These are phyloP conservation scores for Mythimna ferrago DNA, from an alignment of 2,888 invertebrate genomes.

Conservation along the genomic window DNA sequence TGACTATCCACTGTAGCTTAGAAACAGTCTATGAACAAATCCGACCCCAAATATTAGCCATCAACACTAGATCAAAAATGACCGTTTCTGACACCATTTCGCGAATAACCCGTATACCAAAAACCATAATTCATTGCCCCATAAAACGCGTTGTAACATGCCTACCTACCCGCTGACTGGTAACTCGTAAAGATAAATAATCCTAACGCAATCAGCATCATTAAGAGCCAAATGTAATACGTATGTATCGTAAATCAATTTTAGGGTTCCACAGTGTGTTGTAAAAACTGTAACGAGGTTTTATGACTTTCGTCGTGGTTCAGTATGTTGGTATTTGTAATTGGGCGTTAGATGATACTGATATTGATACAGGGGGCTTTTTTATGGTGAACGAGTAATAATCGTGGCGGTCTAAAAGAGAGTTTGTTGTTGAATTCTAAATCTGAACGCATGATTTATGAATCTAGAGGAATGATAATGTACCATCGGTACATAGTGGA, in stretches of 20 bases:
- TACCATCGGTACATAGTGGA: no score
- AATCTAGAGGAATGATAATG: no score
- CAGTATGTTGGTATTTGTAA: conserved; percentile 55
- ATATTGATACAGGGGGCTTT: conserved; percentile 24
- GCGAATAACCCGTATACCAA: conserved; percentile 33
- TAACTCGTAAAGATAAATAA: conserved; percentile 61
- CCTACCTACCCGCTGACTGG: conserved; percentile 57
- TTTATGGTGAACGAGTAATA: conserved; percentile 16
- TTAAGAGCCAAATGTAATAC: conserved; percentile 60
- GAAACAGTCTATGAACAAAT: neutral
- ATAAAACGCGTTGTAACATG: conserved; percentile 55
- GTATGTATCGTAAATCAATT: conserved; percentile 62
- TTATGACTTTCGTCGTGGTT: conserved; percentile 60
- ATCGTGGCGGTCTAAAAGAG: neutral
- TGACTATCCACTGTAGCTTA: neutral
- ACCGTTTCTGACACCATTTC: conserved; percentile 19
- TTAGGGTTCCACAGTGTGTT: conserved; percentile 61
- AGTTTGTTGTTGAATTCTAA: neutral
- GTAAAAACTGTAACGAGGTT: conserved; percentile 64
- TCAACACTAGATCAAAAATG: conserved; percentile 1
- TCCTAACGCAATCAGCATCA: conserved; percentile 58
- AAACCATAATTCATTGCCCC: conserved; percentile 50
- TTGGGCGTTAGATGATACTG: conserved; percentile 47
- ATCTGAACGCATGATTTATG: neutral
- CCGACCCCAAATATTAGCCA: neutral